Evolutionary conservation across 2,797 vertebrate species (phyloP).

Genomic region (Schizopygopsis malacanthus): DNA sequence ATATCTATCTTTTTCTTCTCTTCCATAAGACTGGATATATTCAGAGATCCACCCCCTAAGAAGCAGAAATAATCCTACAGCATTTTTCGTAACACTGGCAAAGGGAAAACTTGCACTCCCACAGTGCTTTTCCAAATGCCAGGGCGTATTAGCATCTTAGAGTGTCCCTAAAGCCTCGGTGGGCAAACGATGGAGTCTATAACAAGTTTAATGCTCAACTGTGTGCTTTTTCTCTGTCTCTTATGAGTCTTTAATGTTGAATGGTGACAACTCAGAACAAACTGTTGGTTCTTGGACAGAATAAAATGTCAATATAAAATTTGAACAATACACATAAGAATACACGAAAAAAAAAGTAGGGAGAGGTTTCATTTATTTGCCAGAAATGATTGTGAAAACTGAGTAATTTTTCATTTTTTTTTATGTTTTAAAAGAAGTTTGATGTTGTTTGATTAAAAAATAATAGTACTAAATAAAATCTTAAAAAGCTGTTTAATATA

Average conservation of each 20-base stretch:
- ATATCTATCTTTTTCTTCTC: slow-evolving; percentile 70
- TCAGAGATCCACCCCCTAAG: slow-evolving; percentile 67
- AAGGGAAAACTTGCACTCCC: slow-evolving; percentile 69
- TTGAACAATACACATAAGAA: background rate
- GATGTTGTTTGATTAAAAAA: background rate
- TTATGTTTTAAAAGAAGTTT: background rate
- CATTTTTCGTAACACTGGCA: slow-evolving; percentile 74
- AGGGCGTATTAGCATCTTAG: slow-evolving; percentile 70
- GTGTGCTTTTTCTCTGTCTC: slow-evolving; percentile 52
- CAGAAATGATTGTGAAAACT: background rate
- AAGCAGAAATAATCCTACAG: slow-evolving; percentile 74
- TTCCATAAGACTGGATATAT: slow-evolving; percentile 66
- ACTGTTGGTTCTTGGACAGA: slow-evolving; percentile 44
- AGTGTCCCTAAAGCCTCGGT: slow-evolving; percentile 64
- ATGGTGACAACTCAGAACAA: slow-evolving; percentile 35
- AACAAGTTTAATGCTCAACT: slow-evolving; percentile 46
- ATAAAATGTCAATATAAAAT: background rate
- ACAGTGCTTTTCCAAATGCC: slow-evolving; percentile 73
- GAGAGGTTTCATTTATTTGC: background rate
- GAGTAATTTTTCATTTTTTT: background rate
- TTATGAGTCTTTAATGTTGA: slow-evolving; percentile 34
- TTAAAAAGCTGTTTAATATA: background rate
- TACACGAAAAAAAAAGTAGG: background rate
- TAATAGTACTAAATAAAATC: too few relatives aligned
- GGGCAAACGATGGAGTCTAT: slow-evolving; percentile 58